Base-by-base conservation (phyloP, 2,113 vertebrate species). In the Eptatretus burgeri region DNA sequence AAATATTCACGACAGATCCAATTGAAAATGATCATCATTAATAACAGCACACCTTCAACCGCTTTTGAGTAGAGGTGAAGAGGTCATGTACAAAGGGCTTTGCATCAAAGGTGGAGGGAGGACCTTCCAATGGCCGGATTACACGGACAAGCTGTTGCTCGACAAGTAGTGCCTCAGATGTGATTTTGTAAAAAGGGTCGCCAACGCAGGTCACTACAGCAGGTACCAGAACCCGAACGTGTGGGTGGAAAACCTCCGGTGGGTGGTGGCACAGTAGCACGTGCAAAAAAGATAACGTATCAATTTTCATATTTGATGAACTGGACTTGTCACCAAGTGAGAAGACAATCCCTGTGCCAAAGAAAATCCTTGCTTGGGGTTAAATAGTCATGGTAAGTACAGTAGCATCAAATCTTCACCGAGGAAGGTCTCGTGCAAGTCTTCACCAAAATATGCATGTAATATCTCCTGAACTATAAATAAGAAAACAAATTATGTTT, bases 251-350 rank as follows among this genome's bases (percentile, higher is more conserved):
- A 27, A 76, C 77, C 56, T 79, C 79, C 0, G 81, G 78, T 10
- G 76, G 76, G 66, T 85, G 83, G 9, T 78, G 83, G 69, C 77
- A 76, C 63, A 95, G 79, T 8, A 95, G 75, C 27, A 83, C 76
- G 0, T 84, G 73, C 63, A 93, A 75, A 72, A 93, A 91, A 56
- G 78, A 76, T 20, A 93, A 74, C 0, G 85, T 75, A 4, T 93
- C 85, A 1, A 94, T 83, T 68, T 82, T 80, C 79, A 93, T 83
- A 67, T 81, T 89, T 71, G 88, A 88, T 66, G 81, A 83, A 70
- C 78, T 80, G 64, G 78, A 81, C 64, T 80, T 83, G 69, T 94
- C 86, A 0, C 72, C 77, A 71, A 95, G 72, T 9, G 85, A 93
- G 74, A 81, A 93, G 64, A 85, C 16, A 8, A 86, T 70, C 50